A percentile compares a stretch with the other conserved stretches of the same genome.
Conservation (phyloP, 2,888 invertebrate genomes). For the Adineta ricciae region DNA sequence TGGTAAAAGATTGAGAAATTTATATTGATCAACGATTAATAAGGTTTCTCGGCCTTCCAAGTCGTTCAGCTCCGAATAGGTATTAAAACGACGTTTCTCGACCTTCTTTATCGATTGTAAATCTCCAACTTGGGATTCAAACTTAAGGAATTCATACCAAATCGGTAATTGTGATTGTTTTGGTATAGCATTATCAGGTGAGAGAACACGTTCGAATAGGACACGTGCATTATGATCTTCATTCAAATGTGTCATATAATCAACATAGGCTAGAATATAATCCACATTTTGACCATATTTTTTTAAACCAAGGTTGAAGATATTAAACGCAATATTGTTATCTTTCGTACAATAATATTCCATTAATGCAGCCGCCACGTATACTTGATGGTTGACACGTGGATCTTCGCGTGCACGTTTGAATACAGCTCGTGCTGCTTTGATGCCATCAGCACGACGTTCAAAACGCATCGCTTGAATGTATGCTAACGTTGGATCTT, state of each 20-base stretch:
- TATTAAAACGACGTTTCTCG: conserved; percentile 78
- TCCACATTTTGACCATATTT: conserved; percentile 89
- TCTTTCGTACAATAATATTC: conserved; percentile 95
- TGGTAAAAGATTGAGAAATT: conserved; percentile 85
- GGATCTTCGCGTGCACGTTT: conserved; percentile 84
- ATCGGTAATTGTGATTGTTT: conserved; percentile 60
- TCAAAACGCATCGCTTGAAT: conserved; percentile 86
- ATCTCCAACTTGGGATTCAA: conserved; percentile 96
- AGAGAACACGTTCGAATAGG: conserved; percentile 84
- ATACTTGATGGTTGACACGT: conserved; percentile 75
- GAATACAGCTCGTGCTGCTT: conserved; percentile 83
- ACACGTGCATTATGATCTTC: conserved; percentile 87
- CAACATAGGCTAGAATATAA: conserved; percentile 58
- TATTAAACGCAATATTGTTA: conserved; percentile 85
- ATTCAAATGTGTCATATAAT: conserved; percentile 21
- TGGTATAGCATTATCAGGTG: neutral
- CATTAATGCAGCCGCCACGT: conserved; percentile 91
- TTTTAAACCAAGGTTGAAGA: conserved; percentile 91
- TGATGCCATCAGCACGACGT: conserved; percentile 89
- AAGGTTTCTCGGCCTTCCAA: conserved; percentile 94
- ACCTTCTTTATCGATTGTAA: conserved; percentile 92
- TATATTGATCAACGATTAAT: conserved; percentile 82
- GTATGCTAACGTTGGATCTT: conserved; percentile 80
- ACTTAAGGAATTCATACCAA: conserved; percentile 94
- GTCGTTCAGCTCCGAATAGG: conserved; percentile 83